A percentile compares a stretch with the other conserved stretches of the same genome.
Evolutionary conservation across 2,797 vertebrate species (phyloP).

Genomic region (Centropyge bicolor): DNA sequence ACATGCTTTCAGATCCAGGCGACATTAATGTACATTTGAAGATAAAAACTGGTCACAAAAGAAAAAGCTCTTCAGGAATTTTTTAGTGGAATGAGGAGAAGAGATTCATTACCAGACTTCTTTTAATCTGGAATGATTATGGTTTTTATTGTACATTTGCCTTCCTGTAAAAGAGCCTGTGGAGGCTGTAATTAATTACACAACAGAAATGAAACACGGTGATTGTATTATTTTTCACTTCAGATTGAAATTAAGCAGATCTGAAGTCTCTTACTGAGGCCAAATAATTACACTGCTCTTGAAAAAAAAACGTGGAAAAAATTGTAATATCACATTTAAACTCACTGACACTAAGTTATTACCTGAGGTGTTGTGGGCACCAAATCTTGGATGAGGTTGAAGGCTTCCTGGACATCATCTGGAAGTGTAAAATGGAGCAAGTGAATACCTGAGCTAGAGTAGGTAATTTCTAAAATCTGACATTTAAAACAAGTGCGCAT

Average conservation of each 20-base stretch:
- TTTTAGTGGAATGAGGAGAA: not conserved
- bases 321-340: not conserved
- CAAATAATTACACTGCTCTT: not conserved
- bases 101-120: not conserved
- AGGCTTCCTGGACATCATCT: slow-evolving; percentile 98
- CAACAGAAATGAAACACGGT: not conserved
- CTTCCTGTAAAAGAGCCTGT: not conserved
- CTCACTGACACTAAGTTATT: slow-evolving; percentile 33
- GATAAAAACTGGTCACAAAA: slow-evolving; percentile 1
- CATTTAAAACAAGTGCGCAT: not conserved
- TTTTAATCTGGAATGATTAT: slow-evolving; percentile 3
- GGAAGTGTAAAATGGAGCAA: slow-evolving; percentile 48
- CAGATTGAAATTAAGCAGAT: not conserved
- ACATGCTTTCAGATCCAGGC: slow-evolving; percentile 11
- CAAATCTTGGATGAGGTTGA: slow-evolving; percentile 96
- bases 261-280: not conserved
- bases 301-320: not conserved
- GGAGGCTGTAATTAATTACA: not conserved
- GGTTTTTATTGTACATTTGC: not conserved
- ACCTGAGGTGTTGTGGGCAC: slow-evolving; percentile 95
- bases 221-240: not conserved
- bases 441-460: not conserved
- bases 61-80: slow-evolving; percentile 9
- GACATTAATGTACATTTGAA: slow-evolving; percentile 23
- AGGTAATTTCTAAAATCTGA: slow-evolving; percentile 12